Conservation (phyloP, 2,797 vertebrate species). For the Potorous gilbertii region DNA sequence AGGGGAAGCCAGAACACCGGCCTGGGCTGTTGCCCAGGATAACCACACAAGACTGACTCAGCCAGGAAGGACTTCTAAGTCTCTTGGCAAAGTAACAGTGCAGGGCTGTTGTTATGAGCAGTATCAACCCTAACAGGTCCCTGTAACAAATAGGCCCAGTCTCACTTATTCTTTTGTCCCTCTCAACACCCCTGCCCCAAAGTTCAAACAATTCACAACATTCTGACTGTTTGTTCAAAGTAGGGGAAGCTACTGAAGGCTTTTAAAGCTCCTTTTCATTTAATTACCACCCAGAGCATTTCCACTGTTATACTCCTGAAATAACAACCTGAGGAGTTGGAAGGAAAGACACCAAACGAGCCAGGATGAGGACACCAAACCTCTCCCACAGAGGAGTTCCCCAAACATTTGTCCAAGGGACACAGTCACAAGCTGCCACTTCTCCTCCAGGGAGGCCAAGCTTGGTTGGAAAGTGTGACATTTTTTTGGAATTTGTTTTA, state of each 20-base stretch:
- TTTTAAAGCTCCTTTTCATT: background rate
- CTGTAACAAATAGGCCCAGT: background rate
- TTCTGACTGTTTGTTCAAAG: background rate
- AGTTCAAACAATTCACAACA: background rate
- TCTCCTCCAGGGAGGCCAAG: background rate
- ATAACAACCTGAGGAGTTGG: background rate
- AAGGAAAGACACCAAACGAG: conserved; percentile 18
- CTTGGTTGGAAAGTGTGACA: background rate
- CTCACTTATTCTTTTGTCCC: background rate
- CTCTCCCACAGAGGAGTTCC: background rate
- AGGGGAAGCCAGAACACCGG: background rate
- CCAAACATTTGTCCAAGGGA: conserved; percentile 4
- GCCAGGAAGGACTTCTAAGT: background rate
- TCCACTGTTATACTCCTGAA: conserved; percentile 12
- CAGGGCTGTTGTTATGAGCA: background rate
- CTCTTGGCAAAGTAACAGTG: conserved; percentile 1
- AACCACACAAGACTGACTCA: background rate
- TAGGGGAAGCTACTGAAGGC: background rate
- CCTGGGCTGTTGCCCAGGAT: background rate
- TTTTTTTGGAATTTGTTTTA: background rate
- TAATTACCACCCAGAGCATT: background rate
- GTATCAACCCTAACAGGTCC: background rate
- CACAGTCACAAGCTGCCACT: background rate
- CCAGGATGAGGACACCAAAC: background rate
- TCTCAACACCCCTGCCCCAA: background rate